Evolutionary conservation across 2,797 vertebrate genomes (phyloP).

Genomic region (Synanceia verrucosa): DNA sequence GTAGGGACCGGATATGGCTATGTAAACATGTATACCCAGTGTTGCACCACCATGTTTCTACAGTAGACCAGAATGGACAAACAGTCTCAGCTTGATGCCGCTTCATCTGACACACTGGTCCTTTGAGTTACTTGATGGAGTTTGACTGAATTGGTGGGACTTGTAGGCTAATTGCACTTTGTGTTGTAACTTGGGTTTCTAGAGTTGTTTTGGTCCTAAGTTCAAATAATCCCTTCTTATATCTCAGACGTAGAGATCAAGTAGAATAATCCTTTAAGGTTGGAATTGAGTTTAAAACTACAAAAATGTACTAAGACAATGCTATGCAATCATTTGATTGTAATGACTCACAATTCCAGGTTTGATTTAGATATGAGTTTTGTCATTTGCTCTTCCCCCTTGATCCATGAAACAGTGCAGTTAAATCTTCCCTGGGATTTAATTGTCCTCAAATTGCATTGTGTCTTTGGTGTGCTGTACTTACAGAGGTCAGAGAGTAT

Average conservation of each 20-base stretch:
- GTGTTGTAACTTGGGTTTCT: neutral
- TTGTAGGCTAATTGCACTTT: neutral
- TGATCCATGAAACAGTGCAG: neutral
- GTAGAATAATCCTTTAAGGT: neutral
- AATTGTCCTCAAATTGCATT: constrained; percentile 1
- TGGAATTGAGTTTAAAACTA: neutral
- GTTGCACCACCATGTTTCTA: too few relatives aligned
- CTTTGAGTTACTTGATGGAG: neutral
- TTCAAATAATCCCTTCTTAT: neutral
- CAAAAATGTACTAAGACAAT: neutral
- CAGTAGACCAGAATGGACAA: too few relatives aligned
- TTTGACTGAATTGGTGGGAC: neutral
- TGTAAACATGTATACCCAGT: too few relatives aligned
- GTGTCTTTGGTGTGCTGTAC: neutral
- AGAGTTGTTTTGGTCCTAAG: neutral
- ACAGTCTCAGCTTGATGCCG: too few relatives aligned
- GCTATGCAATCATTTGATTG: neutral
- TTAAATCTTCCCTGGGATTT: neutral
- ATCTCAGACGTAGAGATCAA: neutral
- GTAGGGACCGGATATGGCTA: neutral
- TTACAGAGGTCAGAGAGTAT: constrained; percentile 7
- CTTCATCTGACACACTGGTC: neutral
- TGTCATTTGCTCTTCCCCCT: neutral
- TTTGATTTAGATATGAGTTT: neutral
- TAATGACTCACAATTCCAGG: neutral